Evolutionary conservation across 2,113 vertebrate genomes (phyloP).

Genomic region (Nanorana parkeri): DNA sequence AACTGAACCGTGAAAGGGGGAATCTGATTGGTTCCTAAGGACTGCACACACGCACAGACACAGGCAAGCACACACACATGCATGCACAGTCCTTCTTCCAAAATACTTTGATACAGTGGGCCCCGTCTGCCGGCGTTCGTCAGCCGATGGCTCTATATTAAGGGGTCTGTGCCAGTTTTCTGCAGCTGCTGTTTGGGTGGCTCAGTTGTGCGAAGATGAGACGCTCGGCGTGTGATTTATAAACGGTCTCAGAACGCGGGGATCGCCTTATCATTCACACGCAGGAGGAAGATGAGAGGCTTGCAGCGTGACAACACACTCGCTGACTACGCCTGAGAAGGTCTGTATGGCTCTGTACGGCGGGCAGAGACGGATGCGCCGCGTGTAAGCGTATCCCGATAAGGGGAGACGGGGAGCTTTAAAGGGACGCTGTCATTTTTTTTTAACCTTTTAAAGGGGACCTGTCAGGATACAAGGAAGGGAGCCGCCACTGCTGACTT

Average conservation of each 20-base stretch:
- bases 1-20: too few species aligned
- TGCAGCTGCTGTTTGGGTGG: background rate
- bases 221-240: constrained; percentile 32
- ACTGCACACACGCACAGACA: too few species aligned
- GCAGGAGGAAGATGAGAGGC: constrained; percentile 18
- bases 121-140: too few species aligned
- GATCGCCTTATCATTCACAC: constrained; percentile 36
- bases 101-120: too few species aligned
- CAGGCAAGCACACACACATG: too few species aligned
- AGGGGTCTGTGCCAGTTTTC: background rate
- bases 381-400: background rate
- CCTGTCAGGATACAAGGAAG: too few species aligned
- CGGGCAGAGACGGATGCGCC: background rate
- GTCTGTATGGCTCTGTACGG: constrained; percentile 3
- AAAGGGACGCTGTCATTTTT: too few species aligned
- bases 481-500: too few species aligned
- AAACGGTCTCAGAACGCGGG: background rate
- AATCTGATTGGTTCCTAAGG: too few species aligned
- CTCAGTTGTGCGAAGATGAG: background rate
- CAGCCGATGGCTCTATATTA: too few species aligned
- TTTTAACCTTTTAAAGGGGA: too few species aligned
- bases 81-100: too few species aligned
- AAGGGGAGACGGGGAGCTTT: background rate
- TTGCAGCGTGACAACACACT: constrained; percentile 11
- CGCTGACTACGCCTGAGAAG: background rate